Base-by-base conservation (phyloP, 2,113 vertebrate species). In the Megaceryle maxima region DNA sequence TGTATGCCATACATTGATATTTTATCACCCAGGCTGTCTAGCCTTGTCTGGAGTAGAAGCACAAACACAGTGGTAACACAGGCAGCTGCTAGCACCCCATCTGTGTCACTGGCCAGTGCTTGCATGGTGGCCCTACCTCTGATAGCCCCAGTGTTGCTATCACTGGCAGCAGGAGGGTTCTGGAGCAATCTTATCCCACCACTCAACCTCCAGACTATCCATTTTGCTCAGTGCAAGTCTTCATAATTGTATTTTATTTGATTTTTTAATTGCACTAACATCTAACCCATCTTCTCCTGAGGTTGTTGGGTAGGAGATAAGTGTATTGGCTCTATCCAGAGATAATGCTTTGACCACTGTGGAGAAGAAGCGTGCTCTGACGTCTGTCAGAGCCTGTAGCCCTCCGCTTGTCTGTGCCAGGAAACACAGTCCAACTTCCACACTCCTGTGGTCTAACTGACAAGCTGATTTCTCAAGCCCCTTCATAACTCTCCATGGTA, bases 401-500 rank as follows among this genome's bases (percentile, higher is more conserved):
- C 83, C 48, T 92, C 66, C 7, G 5, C 64, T 87, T 60, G 56
- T 46, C 83, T 76, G 62, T 66, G 57, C 79, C 77, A 87, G 95
- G 88, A 97, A 94, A 70, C 1, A 3, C 60, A 33, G 76, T 16
- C 80, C 44, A 20, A 57, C 76, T 91, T 79, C 78, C 82, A 15
- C 0, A 19, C 82, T 86, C 62, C 83, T 95, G 96, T 79, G 80
- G 91, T 95, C 92, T 96, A 96, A 96, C 95, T 46, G 95, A 94
- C 95, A 88, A 41, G 55, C 44, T 66, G 91, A 77, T 96, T 95
- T 84, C 94, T 91, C 81, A 95, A 89, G 44, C 77, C 62, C 22
- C 81, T 88, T 80, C 74, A 4, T 55, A 87, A 89, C 16, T 33
- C 80, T 41, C n/a, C 57, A 25, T 62, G 59, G 31, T 29, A 75